Conservation (phyloP, 2,113 vertebrate genomes). For the Miniopterus natalensis region DNA sequence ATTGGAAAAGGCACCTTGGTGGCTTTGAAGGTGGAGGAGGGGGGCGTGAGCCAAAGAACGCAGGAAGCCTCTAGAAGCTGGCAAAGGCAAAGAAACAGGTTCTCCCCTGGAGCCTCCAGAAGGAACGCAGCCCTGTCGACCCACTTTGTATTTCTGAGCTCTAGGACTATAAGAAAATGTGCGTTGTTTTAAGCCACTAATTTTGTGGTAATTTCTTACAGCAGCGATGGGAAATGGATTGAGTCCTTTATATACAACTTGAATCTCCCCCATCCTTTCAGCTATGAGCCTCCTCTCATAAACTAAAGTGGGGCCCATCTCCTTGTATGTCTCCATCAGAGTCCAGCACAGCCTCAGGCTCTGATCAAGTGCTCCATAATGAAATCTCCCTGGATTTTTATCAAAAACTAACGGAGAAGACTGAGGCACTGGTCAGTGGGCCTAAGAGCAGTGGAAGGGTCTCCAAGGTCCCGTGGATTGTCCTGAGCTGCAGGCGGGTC, state of each 20-base stretch:
- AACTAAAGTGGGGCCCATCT: background rate
- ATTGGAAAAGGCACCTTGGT: background rate
- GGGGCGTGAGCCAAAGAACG: background rate
- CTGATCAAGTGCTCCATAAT: background rate
- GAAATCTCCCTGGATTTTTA: background rate
- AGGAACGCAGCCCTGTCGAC: too few species aligned
- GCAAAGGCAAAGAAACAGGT: background rate
- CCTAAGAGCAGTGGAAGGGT: background rate
- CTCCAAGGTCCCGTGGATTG: background rate
- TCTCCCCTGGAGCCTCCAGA: background rate
- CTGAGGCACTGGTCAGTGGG: background rate
- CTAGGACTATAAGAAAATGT: too few species aligned
- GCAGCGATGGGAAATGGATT: background rate
- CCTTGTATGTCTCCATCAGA: background rate
- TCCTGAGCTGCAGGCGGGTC: background rate
- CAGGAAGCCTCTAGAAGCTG: background rate
- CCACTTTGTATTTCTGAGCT: too few species aligned
- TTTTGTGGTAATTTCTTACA: background rate
- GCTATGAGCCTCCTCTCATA: background rate
- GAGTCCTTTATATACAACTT: background rate
- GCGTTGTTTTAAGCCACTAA: background rate
- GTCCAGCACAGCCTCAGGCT: background rate
- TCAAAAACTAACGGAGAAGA: background rate
- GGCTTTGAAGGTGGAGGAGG: background rate
- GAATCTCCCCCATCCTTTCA: background rate